These are phyloP conservation scores for Sebastes jordani DNA, from an alignment of 2,797 vertebrate species.

Conservation along the genomic window DNA sequence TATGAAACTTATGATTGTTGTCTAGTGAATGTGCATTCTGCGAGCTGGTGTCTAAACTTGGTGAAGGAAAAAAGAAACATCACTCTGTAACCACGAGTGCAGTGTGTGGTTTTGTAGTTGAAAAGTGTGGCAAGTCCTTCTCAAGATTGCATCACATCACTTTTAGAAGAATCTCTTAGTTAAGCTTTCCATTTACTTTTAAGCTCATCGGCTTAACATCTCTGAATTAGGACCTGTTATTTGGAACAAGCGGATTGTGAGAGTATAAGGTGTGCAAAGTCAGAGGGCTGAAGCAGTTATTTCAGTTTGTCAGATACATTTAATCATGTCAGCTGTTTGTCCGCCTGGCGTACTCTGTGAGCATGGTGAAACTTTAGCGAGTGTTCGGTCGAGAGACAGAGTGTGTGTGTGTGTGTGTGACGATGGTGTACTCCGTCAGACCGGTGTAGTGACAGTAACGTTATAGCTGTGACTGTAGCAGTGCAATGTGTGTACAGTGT, in stretches of 20 bases:
- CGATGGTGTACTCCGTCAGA: rapidly evolving
- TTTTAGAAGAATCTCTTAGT: not conserved
- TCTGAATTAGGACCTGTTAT: not conserved
- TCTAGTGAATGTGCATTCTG: not conserved
- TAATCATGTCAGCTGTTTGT: not conserved
- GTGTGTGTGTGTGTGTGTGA: too few relatives aligned
- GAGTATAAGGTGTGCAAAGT: not conserved
- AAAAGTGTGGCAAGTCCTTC: not conserved
- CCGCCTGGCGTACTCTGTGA: too few relatives aligned
- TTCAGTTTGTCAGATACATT: slow-evolving; percentile 15
- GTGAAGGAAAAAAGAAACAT: not conserved
- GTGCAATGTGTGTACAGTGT: too few relatives aligned
- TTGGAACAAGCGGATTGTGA: not conserved
- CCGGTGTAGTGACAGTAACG: too few relatives aligned
- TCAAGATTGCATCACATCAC: not conserved
- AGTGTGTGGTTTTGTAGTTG: not conserved
- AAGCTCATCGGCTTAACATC: not conserved
- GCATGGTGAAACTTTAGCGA: too few relatives aligned
- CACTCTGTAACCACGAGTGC: not conserved
- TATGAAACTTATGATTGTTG: not conserved
- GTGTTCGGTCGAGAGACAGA: too few relatives aligned
- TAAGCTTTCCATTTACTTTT: not conserved
- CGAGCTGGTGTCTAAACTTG: not conserved
- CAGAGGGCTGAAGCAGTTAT: not conserved
- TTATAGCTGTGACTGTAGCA: too few relatives aligned